Percentiles rank a stretch among this genome's conserved stretches.
These are phyloP conservation scores for Eonycteris spelaea DNA, from an alignment of 2,113 vertebrate genomes.

Conservation along the genomic window DNA sequence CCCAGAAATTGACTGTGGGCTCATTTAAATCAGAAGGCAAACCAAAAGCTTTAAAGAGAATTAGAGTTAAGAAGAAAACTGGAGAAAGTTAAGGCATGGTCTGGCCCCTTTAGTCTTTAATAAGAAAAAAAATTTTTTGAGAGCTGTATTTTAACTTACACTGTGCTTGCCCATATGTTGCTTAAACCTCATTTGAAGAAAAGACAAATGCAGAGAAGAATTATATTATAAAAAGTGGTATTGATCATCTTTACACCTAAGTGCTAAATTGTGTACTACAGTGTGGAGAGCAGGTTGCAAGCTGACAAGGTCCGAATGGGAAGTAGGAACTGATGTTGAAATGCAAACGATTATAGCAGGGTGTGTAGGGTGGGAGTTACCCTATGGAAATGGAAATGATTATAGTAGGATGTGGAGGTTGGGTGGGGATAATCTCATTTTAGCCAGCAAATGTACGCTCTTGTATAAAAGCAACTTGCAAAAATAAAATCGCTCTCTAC, in stretches of 20 bases:
- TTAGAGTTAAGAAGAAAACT: background rate
- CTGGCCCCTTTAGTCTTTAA: background rate
- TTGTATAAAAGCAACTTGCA: too few species aligned
- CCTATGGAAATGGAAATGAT: too few species aligned
- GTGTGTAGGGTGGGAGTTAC: too few species aligned
- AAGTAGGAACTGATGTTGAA: too few species aligned
- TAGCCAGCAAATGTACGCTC: too few species aligned
- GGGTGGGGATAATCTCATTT: too few species aligned
- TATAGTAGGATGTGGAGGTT: too few species aligned
- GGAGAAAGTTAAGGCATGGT: background rate
- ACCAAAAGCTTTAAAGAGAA: background rate
- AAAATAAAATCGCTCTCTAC: too few species aligned
- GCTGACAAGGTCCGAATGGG: too few species aligned
- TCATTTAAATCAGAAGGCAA: slow-evolving; percentile 26
- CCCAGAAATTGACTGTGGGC: background rate
- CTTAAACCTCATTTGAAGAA: background rate
- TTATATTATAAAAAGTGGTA: background rate
- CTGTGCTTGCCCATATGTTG: background rate
- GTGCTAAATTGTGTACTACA: background rate
- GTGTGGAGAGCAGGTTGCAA: too few species aligned
- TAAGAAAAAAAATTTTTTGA: background rate
- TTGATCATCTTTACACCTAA: background rate
- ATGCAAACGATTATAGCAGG: too few species aligned
- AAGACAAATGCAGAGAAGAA: background rate
- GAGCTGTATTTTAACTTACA: background rate